phyloP scores from a whole-genome alignment of 1,140 invertebrate species.

The Caenorhabditis tropicalis region DNA sequence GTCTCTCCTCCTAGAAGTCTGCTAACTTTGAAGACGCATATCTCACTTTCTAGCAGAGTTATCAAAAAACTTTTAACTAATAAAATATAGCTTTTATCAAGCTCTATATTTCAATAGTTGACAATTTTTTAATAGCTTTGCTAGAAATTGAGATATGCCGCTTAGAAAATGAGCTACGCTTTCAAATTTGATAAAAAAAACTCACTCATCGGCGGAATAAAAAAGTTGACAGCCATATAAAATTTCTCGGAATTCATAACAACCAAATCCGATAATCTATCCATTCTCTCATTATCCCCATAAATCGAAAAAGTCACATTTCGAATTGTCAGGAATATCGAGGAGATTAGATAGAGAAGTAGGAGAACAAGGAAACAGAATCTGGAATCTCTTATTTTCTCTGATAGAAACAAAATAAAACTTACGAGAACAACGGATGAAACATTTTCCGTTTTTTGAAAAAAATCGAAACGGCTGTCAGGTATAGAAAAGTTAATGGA shows the following conservation, averaged over 20 bases:
- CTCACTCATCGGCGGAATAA: neutral
- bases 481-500: neutral
- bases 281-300: neutral
- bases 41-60: too few relatives aligned
- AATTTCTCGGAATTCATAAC: neutral
- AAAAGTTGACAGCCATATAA: slow-evolving; percentile 23
- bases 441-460: neutral
- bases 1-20: too few relatives aligned
- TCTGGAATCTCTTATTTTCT: neutral
- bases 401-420: neutral
- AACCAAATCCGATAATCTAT: neutral
- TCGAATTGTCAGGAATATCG: neutral
- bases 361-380: neutral
- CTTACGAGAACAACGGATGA: slow-evolving; percentile 25
- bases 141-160: too few relatives aligned
- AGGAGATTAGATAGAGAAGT: neutral
- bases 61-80: too few relatives aligned
- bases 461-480: neutral
- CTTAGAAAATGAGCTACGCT: too few relatives aligned
- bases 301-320: neutral
- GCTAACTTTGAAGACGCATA: too few relatives aligned
- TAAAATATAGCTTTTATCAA: too few relatives aligned
- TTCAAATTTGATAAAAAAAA: too few relatives aligned
- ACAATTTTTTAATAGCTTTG: too few relatives aligned
- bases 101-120: too few relatives aligned